Evolutionary conservation across 2,113 vertebrate genomes (phyloP), one percentile per base, ranked within the genome.

Genomic region (Melozone crissalis): DNA sequence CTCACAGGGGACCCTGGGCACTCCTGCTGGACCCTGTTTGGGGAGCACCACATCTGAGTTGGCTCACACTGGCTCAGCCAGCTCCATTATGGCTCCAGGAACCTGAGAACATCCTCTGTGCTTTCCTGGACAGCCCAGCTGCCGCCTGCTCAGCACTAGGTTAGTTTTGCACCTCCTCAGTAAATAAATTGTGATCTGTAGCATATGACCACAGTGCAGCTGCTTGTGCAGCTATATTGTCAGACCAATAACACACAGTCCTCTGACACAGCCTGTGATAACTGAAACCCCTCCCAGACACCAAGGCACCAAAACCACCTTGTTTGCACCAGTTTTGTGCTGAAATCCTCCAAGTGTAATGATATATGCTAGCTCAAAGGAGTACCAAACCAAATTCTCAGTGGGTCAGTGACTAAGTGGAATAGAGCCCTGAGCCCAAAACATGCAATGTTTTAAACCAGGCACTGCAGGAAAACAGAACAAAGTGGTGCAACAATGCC

Each of bases 231-330:
- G 90, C 65, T 77, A 4, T 35, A 16, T 11, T 31, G 22, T 8
- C 55, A 47, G 49, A 13, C 61, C 1, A 20, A 82, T 55, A 62
- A 84, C 74, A 87, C 14, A 0, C 73, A 62, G 46, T 16, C 24
- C n/a, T 80, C 58, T 20, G 16, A 33, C 16, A 33, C 0, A 0
- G 28, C 3, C 28, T n/a, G 35, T 4, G 43, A 68, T 18, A 57
- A 57, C 35, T 8, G 76, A 90, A 88, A 76, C 23, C 46, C 52
- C 76, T 85, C 51, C 47, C 20, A 19, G 54, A 41, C 49, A 26
- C 47, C 44, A 21, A 68, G 47, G 49, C 76, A 88, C 27, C 19
- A 76, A 76, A 92, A 13, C 30, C 75, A 83, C 11, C 3, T 1
- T 1, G 10, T 37, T 37, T 43, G 63, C 54, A 61, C 15, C 27